phyloP scores from a whole-genome alignment of 2,888 invertebrate species.

The Heliconius sara region DNA sequence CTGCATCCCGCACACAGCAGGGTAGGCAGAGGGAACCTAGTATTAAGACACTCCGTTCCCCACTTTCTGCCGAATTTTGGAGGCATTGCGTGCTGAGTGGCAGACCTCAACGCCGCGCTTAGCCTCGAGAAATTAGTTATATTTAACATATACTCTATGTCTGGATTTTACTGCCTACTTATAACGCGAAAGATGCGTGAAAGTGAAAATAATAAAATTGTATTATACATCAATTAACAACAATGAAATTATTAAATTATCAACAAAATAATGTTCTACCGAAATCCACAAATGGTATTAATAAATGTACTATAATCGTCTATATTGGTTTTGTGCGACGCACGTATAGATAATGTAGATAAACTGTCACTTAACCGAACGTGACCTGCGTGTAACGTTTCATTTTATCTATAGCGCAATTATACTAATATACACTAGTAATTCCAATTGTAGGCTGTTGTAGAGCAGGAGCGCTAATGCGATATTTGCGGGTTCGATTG shows the following conservation, averaged over 20 bases:
- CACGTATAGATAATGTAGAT: conserved; percentile 44
- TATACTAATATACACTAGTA: conserved; percentile 47
- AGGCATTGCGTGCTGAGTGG: too few relatives aligned
- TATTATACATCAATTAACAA: not conserved
- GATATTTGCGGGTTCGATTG: too few relatives aligned
- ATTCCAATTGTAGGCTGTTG: not conserved
- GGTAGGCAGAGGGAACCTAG: too few relatives aligned
- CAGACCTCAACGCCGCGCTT: too few relatives aligned
- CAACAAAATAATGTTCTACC: conserved; percentile 2
- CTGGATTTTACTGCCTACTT: too few relatives aligned
- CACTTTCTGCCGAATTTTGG: too few relatives aligned
- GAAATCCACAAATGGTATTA: conserved; percentile 12
- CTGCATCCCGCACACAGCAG: too few relatives aligned
- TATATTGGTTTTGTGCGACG: conserved; percentile 35
- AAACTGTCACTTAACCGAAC: conserved; percentile 41
- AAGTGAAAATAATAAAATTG: not conserved
- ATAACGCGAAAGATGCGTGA: too few relatives aligned
- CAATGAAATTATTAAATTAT: not conserved
- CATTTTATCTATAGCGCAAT: conserved; percentile 39
- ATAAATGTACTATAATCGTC: conserved; percentile 22
- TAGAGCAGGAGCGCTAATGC: too few relatives aligned
- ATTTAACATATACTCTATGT: too few relatives aligned
- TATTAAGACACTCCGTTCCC: too few relatives aligned
- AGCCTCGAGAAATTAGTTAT: too few relatives aligned
- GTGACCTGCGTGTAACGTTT: conserved; percentile 40